Conservation (phyloP, 2,113 vertebrate species). For the Microtus ochrogaster region DNA sequence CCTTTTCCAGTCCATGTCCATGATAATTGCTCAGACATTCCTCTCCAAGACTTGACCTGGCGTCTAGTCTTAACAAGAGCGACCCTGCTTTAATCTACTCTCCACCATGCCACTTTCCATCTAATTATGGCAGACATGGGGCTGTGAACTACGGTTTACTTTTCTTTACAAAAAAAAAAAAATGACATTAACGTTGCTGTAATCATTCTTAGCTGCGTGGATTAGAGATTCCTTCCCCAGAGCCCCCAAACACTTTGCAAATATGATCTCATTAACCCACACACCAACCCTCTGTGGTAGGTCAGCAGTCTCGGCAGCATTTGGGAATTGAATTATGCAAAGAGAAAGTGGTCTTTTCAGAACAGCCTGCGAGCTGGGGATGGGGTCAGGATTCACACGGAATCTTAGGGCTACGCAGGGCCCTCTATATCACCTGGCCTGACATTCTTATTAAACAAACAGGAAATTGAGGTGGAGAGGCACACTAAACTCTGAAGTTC, state of each 20-base stretch:
- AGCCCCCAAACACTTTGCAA: constrained; percentile 76
- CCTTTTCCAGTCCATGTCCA: not conserved
- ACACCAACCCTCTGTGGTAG: constrained; percentile 61
- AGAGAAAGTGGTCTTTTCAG: constrained; percentile 69
- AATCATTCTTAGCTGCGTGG: constrained; percentile 74
- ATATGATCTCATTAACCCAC: constrained; percentile 80
- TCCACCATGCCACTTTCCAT: constrained; percentile 21
- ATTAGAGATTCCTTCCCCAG: constrained; percentile 75
- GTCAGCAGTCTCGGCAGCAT: constrained; percentile 55
- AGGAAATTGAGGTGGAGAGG: constrained; percentile 25
- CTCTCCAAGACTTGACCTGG: constrained; percentile 55
- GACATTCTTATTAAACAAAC: constrained; percentile 45
- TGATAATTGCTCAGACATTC: constrained; percentile 37
- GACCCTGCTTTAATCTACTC: constrained; percentile 66
- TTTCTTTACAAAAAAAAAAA: constrained; percentile 62
- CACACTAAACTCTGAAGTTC: not conserved
- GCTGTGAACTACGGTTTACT: constrained; percentile 78
- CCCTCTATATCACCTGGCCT: not conserved
- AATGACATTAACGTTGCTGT: constrained; percentile 69
- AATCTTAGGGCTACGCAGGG: not conserved
- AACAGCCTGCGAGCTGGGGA: constrained; percentile 22
- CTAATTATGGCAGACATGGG: constrained; percentile 69
- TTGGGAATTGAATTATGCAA: constrained; percentile 71
- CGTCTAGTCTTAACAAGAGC: constrained; percentile 55
- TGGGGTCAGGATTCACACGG: constrained; percentile 29